Evolutionary conservation across 2,888 invertebrate genomes (phyloP).

Genomic region (Nesidiocoris tenuis): DNA sequence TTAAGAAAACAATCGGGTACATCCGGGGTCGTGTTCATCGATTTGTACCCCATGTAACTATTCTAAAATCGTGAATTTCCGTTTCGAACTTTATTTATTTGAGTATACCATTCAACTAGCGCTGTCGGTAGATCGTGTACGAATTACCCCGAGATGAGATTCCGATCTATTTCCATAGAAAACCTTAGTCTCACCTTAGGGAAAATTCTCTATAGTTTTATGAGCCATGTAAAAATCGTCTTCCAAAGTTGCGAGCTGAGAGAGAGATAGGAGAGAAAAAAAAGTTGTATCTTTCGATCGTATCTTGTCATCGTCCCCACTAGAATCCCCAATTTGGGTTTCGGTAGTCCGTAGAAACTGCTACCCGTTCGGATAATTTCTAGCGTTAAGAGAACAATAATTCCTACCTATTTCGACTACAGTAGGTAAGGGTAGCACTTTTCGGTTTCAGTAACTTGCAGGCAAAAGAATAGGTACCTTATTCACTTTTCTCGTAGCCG

Average conservation of each 20-base stretch:
- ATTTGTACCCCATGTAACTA: neutral
- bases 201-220: slow-evolving; percentile 14
- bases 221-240: slow-evolving; percentile 34
- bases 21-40: slow-evolving; percentile 10
- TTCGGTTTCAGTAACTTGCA: neutral
- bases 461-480: neutral
- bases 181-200: no score
- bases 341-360: slow-evolving; percentile 1
- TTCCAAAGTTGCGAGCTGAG: slow-evolving; percentile 29
- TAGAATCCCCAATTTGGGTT: slow-evolving; percentile 7
- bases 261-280: neutral
- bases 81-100: neutral
- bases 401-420: slow-evolving; percentile 41
- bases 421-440: slow-evolving; percentile 37
- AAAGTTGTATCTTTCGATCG: slow-evolving; percentile 3
- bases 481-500: slow-evolving; percentile 12
- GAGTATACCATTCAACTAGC: neutral
- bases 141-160: neutral
- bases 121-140: neutral
- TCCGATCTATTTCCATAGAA: no score
- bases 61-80: slow-evolving; percentile 1
- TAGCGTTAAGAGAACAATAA: neutral
- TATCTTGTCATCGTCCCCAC: slow-evolving; percentile 15
- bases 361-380: neutral
- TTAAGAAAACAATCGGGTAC: neutral